Evolutionary conservation across 2,113 vertebrate species (phyloP), one percentile per base, ranked within the genome.

Genomic region (Heloderma charlesbogerti): DNA sequence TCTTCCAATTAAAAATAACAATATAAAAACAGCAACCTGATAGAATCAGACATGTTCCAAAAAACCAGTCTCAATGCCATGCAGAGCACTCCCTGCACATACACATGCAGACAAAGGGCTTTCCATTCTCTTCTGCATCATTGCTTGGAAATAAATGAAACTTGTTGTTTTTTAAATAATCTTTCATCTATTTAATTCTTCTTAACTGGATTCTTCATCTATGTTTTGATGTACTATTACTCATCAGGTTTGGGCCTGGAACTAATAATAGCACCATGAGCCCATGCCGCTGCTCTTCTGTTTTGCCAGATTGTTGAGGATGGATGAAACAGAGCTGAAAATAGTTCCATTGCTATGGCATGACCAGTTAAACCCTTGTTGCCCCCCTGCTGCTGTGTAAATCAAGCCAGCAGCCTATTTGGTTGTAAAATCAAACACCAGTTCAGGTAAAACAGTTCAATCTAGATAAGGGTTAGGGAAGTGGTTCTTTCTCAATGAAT

Each of bases 321-420:
- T 25, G 16, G 69, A 63, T 27, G 29, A 63, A 84, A 84, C 80
- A 67, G 57, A 29, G 15, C 54, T 85, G 54, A 84, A 90, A 85
- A 90, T 90, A 90, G 72, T 90, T 78, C 57, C 40, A 90, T 45
- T 20, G 8, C 72, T 85, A 48, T 60, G 31, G 34, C 31, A 78
- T 51, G 45, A 6, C 72, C 48, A 78, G 72, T 40, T 40, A 48
- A 90, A 77, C 8, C 78, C 72, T 75, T 77, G 72, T 75, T 90
- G 72, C 89, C 57, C 71, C 3, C 43, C 37, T 78, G 51, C 72
- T 90, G 74, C 78, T 89, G 60, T 78, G 72, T 67, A 85, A 90
- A 84, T 84, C 34, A 84, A 78, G 25, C 43, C 29, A 48, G 57
- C 12, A 75, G 72, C 82, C 43, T n/a, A 84, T 45, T 40, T 29